Percentiles rank a stretch among this genome's conserved stretches.
These are phyloP conservation scores for Megaustenia siamemsis DNA, from an alignment of 2,888 invertebrate genomes.

Conservation along the genomic window DNA sequence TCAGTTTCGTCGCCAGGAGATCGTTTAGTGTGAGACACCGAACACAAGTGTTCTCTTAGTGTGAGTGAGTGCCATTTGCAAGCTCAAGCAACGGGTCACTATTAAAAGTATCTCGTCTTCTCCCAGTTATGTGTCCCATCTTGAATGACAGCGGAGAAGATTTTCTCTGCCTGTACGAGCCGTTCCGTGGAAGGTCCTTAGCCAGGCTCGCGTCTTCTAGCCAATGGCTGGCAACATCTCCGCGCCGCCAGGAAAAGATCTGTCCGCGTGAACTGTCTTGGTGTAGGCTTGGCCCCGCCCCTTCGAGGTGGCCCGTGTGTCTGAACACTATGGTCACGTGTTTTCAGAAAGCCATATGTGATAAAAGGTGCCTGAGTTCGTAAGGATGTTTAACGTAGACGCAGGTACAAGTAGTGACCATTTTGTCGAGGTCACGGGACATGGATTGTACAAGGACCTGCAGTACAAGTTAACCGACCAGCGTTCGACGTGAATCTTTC, in stretches of 20 bases:
- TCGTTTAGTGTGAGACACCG: not conserved
- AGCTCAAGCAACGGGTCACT: not conserved
- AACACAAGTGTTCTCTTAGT: not conserved
- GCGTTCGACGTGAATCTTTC: too few relatives aligned
- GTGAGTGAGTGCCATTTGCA: not conserved
- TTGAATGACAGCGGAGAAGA: conserved; percentile 26
- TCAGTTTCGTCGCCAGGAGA: not conserved
- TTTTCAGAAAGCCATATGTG: conserved; percentile 18
- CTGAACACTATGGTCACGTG: conserved; percentile 36
- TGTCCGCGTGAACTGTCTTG: conserved; percentile 38
- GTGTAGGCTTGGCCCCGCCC: conserved; percentile 42
- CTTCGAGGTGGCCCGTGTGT: conserved; percentile 37
- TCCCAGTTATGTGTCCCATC: not conserved
- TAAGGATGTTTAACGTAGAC: not conserved
- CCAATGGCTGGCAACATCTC: conserved; percentile 52
- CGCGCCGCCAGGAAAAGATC: conserved; percentile 26
- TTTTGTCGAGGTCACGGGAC: too few relatives aligned
- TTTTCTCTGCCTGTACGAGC: not conserved
- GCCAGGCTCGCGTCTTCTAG: conserved; percentile 46
- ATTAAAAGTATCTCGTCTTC: not conserved
- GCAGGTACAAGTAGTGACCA: conserved; percentile 33
- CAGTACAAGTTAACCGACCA: too few relatives aligned
- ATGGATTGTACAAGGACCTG: too few relatives aligned
- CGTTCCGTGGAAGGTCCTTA: conserved; percentile 12
- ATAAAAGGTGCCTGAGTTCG: conserved; percentile 31